Evolutionary conservation across 2,113 vertebrate genomes (phyloP), one percentile per base, ranked within the genome.

Genomic region (Entelurus aequoreus): DNA sequence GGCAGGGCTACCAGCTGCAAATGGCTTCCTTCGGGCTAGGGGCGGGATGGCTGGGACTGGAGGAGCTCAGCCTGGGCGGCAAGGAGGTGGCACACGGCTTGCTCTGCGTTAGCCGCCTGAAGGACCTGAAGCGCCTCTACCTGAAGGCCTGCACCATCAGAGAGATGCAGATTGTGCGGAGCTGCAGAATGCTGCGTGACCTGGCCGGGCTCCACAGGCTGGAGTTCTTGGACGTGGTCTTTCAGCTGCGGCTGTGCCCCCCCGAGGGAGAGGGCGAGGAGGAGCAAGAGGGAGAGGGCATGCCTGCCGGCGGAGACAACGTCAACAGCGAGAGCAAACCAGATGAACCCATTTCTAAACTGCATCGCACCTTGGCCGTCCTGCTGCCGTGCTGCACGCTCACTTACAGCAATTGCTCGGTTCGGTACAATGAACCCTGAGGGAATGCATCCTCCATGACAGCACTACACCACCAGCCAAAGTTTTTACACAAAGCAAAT

Each of bases 1-100:
- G 86, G 14, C 80, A 85, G 44, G 87, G 86, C 48, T 87, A 86
- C 72, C 84, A 88, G 71, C 69, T 82, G 56, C 87, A 90, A 56
- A 89, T 90, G 88, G 87, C 88, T 35, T 89, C 90, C 3, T 73
- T 89, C n/a, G 91, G 89, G 0, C 77, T 92, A 5, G 89, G 85
- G 0, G 76, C 83, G 7, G 91, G 91, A 16, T 91, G 90, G 91
- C 79, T 84, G 0, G 91, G 89, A 4, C 70, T 92, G 16, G 81
- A 89, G 69, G 86, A 86, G 28, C 81, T 92, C 55, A 82, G 85
- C 19, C 75, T 92, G 1, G 91, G 91, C 1, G 90, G 89, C 8
- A 87, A 87, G 57, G 91, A 90, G 65, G 91, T 91, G 19, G 81
- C 71, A 4, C 88, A 88, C 0, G 90, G 91, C 1, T 62, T 92